phyloP scores from a whole-genome alignment of 2,888 invertebrate species.

The Microdon myrmicae region DNA sequence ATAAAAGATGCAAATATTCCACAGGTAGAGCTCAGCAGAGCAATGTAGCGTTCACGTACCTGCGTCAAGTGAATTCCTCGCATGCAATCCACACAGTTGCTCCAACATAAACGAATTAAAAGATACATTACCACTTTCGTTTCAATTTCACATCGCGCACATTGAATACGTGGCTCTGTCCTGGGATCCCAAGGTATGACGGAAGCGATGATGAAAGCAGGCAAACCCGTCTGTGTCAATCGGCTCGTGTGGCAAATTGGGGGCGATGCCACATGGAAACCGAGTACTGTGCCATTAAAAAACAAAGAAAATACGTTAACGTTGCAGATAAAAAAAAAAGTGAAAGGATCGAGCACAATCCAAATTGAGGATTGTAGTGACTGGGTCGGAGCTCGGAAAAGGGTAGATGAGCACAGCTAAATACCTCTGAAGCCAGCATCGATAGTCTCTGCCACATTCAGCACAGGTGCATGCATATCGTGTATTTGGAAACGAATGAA shows the following conservation, averaged over 20 bases:
- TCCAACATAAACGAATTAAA: conserved; percentile 51
- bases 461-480: conserved; percentile 14
- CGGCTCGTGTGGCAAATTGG: conserved; percentile 43
- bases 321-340: no score
- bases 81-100: conserved; percentile 42
- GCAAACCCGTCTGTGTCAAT: conserved; percentile 27
- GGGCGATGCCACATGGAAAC: conserved; percentile 19
- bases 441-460: conserved; percentile 7
- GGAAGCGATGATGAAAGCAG: no score
- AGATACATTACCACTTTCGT: conserved; percentile 51
- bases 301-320: conserved; percentile 1
- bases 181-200: no score
- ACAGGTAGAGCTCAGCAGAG: conserved; percentile 30
- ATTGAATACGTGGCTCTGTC: conserved; percentile 46
- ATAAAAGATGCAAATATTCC: conserved; percentile 51
- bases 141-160: conserved; percentile 46
- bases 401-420: no score
- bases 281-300: not conserved
- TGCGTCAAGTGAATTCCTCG: conserved; percentile 22
- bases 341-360: no score
- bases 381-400: no score
- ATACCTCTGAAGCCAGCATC: conserved; percentile 27
- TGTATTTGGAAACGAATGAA: conserved; percentile 14
- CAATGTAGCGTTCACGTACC: not conserved
- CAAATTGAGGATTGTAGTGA: no score